phyloP scores from a whole-genome alignment of 2,113 vertebrate species.

The Ptilonorhynchus violaceus region DNA sequence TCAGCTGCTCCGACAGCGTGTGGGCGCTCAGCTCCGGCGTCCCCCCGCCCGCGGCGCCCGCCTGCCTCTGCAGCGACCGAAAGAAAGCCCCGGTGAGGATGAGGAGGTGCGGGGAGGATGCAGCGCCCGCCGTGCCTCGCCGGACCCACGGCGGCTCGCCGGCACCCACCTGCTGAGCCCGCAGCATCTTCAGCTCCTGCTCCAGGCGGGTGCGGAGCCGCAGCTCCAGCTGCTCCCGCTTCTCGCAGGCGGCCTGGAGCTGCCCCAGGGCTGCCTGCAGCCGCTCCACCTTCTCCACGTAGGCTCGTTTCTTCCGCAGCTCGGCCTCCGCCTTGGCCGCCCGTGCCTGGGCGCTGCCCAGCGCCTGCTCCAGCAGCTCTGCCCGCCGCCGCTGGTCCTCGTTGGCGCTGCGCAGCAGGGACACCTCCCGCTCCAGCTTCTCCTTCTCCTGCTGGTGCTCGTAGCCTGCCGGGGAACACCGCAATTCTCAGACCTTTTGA shows the following conservation, averaged over 20 bases:
- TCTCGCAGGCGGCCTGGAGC: conserved; percentile 94
- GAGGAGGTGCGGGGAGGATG: not conserved
- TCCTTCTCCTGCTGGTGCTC: conserved; percentile 90
- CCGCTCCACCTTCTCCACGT: conserved; percentile 93
- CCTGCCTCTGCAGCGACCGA: conserved; percentile 77
- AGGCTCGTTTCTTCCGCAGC: conserved; percentile 89
- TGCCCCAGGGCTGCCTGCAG: conserved; percentile 92
- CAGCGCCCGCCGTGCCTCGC: rapidly evolving
- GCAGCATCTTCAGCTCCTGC: conserved; percentile 92
- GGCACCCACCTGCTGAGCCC: conserved; percentile 86
- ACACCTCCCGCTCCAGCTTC: conserved; percentile 83
- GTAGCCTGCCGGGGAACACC: conserved; percentile 72
- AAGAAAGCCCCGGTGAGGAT: not conserved
- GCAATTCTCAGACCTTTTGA: not conserved
- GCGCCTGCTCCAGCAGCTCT: conserved; percentile 88
- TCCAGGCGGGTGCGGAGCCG: conserved; percentile 90
- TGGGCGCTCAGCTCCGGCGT: conserved; percentile 69
- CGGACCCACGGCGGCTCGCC: rapidly evolving
- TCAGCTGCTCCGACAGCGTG: conserved; percentile 82
- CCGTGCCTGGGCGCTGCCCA: conserved; percentile 83
- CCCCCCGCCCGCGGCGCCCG: not conserved
- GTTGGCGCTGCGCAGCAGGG: conserved; percentile 78
- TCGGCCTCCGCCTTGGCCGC: conserved; percentile 88
- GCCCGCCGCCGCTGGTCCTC: conserved; percentile 89
- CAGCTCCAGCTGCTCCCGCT: conserved; percentile 89